A percentile compares a stretch with the other conserved stretches of the same genome.
phyloP scores from a whole-genome alignment of 1,140 invertebrate species.

The Antheraea pernyi region DNA sequence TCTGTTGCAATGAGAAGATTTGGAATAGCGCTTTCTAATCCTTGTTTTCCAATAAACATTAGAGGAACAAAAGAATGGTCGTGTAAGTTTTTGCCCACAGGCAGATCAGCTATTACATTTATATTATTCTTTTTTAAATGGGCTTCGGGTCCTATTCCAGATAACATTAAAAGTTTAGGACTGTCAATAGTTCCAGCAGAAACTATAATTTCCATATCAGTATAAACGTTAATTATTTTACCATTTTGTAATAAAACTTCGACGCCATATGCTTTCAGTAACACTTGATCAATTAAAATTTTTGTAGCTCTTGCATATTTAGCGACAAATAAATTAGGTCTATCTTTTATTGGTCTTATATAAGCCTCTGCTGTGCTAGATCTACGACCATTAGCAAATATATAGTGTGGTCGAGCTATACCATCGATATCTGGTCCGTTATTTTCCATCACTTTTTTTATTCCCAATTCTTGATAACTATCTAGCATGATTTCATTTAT shows the following conservation, averaged over 20 bases:
- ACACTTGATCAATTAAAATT: slow-evolving; percentile 85
- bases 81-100: slow-evolving; percentile 86
- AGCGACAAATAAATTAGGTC: slow-evolving; percentile 77
- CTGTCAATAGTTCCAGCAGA: slow-evolving; percentile 83
- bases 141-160: slow-evolving; percentile 83
- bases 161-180: slow-evolving; percentile 84
- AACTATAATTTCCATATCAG: slow-evolving; percentile 82
- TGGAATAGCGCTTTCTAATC: slow-evolving; percentile 40
- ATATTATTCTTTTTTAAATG: slow-evolving; percentile 81
- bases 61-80: slow-evolving; percentile 76
- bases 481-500: slow-evolving; percentile 44
- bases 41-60: slow-evolving; percentile 45
- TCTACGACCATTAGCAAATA: slow-evolving; percentile 81
- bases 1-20: slow-evolving; percentile 44
- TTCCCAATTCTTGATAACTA: slow-evolving; percentile 55
- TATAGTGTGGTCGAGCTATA: slow-evolving; percentile 74
- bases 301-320: slow-evolving; percentile 55
- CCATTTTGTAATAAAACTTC: slow-evolving; percentile 75
- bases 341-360: slow-evolving; percentile 76
- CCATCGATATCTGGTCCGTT: slow-evolving; percentile 58
- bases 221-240: slow-evolving; percentile 69
- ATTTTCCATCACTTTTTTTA: slow-evolving; percentile 48
- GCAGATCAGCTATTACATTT: slow-evolving; percentile 78
- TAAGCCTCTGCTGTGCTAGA: slow-evolving; percentile 83
- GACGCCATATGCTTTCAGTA: slow-evolving; percentile 82